phyloP scores from a whole-genome alignment of 2,888 invertebrate genomes.

The Anoncus sp. region DNA sequence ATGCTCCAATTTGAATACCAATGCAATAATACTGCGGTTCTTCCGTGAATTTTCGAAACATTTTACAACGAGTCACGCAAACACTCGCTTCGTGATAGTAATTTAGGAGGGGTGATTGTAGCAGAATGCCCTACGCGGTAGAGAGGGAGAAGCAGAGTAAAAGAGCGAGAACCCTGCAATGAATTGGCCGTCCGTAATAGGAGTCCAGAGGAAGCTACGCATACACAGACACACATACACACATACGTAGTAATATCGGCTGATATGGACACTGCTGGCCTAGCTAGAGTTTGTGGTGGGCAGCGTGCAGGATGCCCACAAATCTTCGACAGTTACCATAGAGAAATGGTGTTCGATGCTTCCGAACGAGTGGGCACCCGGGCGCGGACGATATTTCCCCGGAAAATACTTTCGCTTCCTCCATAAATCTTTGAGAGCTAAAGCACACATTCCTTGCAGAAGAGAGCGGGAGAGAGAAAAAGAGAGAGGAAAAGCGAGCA shows the following conservation, averaged over 20 bases:
- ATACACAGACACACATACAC: constrained; percentile 4
- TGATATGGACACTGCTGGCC: constrained; percentile 15
- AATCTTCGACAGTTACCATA: constrained; percentile 74
- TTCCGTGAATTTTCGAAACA: constrained; percentile 24
- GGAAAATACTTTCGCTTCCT: constrained; percentile 78
- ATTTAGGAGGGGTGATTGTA: constrained; percentile 35
- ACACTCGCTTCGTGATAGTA: constrained; percentile 44
- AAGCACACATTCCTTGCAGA: constrained; percentile 59
- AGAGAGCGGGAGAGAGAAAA: constrained; percentile 55
- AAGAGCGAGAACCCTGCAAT: constrained; percentile 58
- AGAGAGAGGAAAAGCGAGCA: constrained; percentile 58
- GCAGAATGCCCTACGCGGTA: constrained; percentile 7
- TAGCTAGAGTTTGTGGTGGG: constrained; percentile 43
- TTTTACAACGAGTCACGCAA: constrained; percentile 55
- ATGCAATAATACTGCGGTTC: constrained; percentile 22
- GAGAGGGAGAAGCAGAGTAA: constrained; percentile 18
- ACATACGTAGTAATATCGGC: not conserved
- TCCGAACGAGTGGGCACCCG: constrained; percentile 74
- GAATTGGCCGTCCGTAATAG: constrained; percentile 67
- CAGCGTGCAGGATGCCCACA: constrained; percentile 68
- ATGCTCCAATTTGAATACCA: constrained; percentile 49
- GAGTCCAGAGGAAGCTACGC: constrained; percentile 43
- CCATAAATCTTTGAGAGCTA: constrained; percentile 76
- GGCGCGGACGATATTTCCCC: constrained; percentile 76
- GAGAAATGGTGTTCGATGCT: constrained; percentile 76